phyloP scores from a whole-genome alignment of 2,113 vertebrate genomes.

The Benitochromis conjunctus region DNA sequence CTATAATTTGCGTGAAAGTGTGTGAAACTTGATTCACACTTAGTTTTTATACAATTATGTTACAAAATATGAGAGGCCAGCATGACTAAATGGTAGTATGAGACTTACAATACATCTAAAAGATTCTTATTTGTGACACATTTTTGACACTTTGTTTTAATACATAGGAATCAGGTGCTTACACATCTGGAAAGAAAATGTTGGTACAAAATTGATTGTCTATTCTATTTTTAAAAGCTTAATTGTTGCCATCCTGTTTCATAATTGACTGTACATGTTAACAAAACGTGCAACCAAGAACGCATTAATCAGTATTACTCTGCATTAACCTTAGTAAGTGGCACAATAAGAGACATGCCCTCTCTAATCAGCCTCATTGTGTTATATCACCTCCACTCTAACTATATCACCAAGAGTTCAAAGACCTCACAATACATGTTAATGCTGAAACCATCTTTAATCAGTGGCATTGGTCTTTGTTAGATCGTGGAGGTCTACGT shows the following conservation, averaged over 20 bases:
- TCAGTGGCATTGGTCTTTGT: slow-evolving; percentile 67
- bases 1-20: neutral
- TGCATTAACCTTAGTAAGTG: slow-evolving; percentile 65
- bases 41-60: neutral
- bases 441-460: slow-evolving; percentile 72
- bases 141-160: neutral
- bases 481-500: slow-evolving; percentile 64
- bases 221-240: slow-evolving; percentile 48
- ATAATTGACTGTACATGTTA: slow-evolving; percentile 60
- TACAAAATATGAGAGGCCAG: neutral
- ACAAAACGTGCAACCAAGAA: slow-evolving; percentile 46
- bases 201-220: slow-evolving; percentile 18
- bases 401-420: slow-evolving; percentile 70
- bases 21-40: neutral
- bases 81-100: neutral
- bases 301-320: slow-evolving; percentile 64
- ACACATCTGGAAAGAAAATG: neutral
- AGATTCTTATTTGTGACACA: neutral
- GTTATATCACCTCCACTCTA: slow-evolving; percentile 63
- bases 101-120: neutral
- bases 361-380: slow-evolving; percentile 69
- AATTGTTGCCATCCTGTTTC: slow-evolving; percentile 35
- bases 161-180: neutral
- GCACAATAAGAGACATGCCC: slow-evolving; percentile 69
- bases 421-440: slow-evolving; percentile 61